Conservation (phyloP, 2,113 vertebrate genomes). For the Aptenodytes patagonicus region DNA sequence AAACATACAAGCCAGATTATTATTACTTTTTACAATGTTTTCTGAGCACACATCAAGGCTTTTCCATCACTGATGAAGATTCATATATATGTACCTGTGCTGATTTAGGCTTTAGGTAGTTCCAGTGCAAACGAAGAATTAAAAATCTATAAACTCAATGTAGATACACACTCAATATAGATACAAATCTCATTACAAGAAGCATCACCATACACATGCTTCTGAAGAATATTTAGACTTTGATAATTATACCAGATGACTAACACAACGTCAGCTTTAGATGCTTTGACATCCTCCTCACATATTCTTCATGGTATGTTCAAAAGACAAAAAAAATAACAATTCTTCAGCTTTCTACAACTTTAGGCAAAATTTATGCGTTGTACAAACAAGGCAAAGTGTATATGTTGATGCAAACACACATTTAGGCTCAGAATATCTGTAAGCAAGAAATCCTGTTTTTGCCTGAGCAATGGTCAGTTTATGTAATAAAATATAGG, state of each 20-base stretch:
- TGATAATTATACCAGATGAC: not conserved
- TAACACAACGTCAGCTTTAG: not conserved
- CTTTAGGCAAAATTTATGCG: not conserved
- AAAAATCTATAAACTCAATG: not conserved
- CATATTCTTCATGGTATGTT: not conserved
- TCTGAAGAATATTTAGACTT: not conserved
- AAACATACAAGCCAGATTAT: not conserved
- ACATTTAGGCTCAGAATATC: not conserved
- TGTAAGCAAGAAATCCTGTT: not conserved
- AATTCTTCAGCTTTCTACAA: not conserved
- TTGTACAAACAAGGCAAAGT: not conserved
- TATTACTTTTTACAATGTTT: not conserved
- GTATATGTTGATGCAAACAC: not conserved
- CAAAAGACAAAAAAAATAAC: not conserved
- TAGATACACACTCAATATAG: not conserved
- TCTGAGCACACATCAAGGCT: not conserved
- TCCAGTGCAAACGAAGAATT: not conserved
- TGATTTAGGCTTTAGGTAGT: slow-evolving; percentile 31
- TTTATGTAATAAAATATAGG: not conserved
- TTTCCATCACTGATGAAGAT: not conserved
- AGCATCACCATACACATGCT: not conserved
- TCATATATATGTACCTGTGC: not conserved
- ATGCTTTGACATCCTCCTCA: not conserved
- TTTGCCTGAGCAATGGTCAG: not conserved
- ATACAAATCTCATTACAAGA: not conserved